phyloP scores from a whole-genome alignment of 2,797 vertebrate genomes.

The Bradypodion pumilum region DNA sequence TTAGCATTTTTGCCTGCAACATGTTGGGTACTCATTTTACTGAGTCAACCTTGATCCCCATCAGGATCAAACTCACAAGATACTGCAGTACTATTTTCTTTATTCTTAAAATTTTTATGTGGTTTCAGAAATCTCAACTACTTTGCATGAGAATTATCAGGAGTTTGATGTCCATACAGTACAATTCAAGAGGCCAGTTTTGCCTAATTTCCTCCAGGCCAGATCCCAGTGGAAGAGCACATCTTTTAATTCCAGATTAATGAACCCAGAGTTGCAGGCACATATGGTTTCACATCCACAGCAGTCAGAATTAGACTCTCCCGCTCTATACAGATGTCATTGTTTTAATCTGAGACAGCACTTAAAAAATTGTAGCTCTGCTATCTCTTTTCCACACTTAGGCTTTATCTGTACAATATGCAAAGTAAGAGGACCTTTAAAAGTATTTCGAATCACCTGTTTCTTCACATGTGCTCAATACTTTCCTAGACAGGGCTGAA shows the following conservation, averaged over 20 bases:
- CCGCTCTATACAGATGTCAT: background rate
- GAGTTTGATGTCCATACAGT: background rate
- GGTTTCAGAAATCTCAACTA: background rate
- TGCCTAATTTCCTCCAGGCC: too few species aligned
- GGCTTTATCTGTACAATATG: too few species aligned
- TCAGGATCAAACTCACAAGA: too few species aligned
- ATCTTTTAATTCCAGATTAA: background rate
- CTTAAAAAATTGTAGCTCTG: background rate
- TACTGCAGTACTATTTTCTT: too few species aligned
- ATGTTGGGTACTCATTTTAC: too few species aligned
- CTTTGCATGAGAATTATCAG: background rate
- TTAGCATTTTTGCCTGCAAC: too few species aligned
- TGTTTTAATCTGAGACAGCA: background rate
- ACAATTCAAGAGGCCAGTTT: background rate
- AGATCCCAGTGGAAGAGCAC: background rate
- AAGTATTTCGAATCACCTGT: background rate
- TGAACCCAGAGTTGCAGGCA: background rate
- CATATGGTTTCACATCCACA: too few species aligned
- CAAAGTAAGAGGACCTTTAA: background rate
- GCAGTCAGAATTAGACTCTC: background rate
- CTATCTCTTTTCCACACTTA: background rate
- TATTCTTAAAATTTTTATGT: too few species aligned
- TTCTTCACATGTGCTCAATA: background rate
- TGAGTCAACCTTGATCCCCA: too few species aligned
- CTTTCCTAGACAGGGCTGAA: background rate